Evolutionary conservation across 2,888 invertebrate genomes (phyloP), one percentile per base, ranked within the genome.

Genomic region (Limnephilus auricula): DNA sequence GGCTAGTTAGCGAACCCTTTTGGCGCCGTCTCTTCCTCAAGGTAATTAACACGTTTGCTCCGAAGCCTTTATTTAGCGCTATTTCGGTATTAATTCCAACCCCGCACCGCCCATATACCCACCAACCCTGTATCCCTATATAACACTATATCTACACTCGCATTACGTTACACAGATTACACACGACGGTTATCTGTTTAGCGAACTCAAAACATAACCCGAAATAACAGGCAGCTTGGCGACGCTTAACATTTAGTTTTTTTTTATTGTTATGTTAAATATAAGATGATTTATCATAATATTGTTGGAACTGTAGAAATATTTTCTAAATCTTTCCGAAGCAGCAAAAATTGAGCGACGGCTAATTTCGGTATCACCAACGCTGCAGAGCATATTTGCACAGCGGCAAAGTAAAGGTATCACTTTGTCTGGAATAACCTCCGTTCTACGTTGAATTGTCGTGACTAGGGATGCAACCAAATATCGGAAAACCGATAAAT

Each of bases 1-100:
- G 82, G 82, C 82, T 82, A 82, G 82, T 82, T 34, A 82, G 82
- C 34, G 82, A 82, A 82, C 34, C 82, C 82, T 31, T 82, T 82
- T 34, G 32, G 82, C 82, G 82, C 82, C 82, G 31, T 15, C 82
- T 34, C 82, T 31, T 82, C 82, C 31, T 82, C 82, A 25, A 82
- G 82, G 82, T 34, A 82, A 82, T 82, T 82, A 82, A 82, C 82
- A 82, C 82, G 32, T 82, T 82, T 18, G 82, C 15, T 80, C 82
- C 32, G 82, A 82, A 82, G 82, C 82, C 82, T 82, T 82, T 82
- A 32, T 82, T 82, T 37, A 82, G 32, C 82, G 34, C 82, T 34
- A 18, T 34, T 82, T 82, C 34, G 34, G 34, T 12, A 82, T 82
- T 82, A 82, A 82, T 82, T 82, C 9, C n/a, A 34, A 15, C 32